These are phyloP conservation scores for Scylla paramamosain DNA, from an alignment of 1,140 invertebrate species.

Conservation along the genomic window DNA sequence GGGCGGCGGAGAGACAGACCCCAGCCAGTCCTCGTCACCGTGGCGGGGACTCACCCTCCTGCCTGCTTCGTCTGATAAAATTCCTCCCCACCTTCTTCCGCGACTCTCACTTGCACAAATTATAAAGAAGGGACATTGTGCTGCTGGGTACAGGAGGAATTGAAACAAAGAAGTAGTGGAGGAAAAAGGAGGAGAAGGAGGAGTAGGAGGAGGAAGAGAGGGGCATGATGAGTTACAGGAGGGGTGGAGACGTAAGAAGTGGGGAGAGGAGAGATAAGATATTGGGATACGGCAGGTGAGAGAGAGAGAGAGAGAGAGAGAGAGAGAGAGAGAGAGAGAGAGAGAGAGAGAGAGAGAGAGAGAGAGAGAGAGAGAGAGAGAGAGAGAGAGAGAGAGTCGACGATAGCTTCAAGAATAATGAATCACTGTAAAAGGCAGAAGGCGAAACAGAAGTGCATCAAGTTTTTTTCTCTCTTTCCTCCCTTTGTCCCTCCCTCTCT, in stretches of 20 bases:
- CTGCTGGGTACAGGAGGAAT: background rate
- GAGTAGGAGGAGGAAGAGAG: background rate
- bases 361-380: background rate
- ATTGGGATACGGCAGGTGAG: background rate
- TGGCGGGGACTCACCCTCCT: background rate
- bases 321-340: background rate
- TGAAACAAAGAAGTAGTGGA: background rate
- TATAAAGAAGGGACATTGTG: background rate
- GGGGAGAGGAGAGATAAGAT: background rate
- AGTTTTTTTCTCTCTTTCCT: background rate
- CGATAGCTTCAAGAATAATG: background rate
- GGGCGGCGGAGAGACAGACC: too few relatives aligned
- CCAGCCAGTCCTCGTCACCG: too few relatives aligned
- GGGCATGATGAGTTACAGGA: background rate
- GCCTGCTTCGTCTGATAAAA: background rate
- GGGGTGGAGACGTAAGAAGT: background rate
- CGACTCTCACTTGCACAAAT: background rate
- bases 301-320: constrained; percentile 19
- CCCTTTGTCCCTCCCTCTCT: background rate
- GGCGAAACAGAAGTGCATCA: background rate
- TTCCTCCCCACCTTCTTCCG: background rate
- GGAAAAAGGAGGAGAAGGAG: background rate
- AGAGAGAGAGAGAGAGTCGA: background rate
- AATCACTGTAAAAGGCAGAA: background rate
- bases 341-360: background rate